Evolutionary conservation across 1,140 invertebrate species (phyloP).

Genomic region (Lucilia sericata): DNA sequence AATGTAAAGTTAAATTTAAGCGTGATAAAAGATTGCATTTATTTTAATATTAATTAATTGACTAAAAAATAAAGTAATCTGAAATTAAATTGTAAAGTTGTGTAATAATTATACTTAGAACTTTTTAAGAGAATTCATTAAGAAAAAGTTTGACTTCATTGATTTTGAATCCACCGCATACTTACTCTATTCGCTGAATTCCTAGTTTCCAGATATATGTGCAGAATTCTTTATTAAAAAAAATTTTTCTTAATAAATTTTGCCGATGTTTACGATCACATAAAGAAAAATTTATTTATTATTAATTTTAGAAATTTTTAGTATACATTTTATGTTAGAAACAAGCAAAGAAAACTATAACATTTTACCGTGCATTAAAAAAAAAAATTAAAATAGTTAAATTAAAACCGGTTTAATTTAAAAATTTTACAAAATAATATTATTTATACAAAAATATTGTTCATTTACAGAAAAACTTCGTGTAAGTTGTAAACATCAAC

Average conservation of each 20-base stretch:
- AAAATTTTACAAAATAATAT: background rate
- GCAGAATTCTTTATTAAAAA: too few relatives aligned
- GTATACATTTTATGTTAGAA: background rate
- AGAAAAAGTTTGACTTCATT: too few relatives aligned
- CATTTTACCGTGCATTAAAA: background rate
- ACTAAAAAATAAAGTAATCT: background rate
- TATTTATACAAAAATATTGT: background rate
- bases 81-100: too few relatives aligned
- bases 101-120: too few relatives aligned
- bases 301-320: too few relatives aligned
- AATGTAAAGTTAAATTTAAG: slow-evolving; percentile 44
- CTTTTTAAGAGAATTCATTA: too few relatives aligned
- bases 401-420: background rate
- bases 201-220: too few relatives aligned
- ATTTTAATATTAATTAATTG: background rate
- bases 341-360: background rate
- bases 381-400: background rate
- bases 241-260: too few relatives aligned
- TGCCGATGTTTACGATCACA: too few relatives aligned
- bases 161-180: too few relatives aligned
- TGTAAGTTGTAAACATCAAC: background rate
- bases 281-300: too few relatives aligned
- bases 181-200: too few relatives aligned
- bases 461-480: background rate
- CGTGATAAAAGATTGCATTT: slow-evolving; percentile 54